These are phyloP conservation scores for Rynchops niger DNA, from an alignment of 2,113 vertebrate genomes.

Conservation along the genomic window DNA sequence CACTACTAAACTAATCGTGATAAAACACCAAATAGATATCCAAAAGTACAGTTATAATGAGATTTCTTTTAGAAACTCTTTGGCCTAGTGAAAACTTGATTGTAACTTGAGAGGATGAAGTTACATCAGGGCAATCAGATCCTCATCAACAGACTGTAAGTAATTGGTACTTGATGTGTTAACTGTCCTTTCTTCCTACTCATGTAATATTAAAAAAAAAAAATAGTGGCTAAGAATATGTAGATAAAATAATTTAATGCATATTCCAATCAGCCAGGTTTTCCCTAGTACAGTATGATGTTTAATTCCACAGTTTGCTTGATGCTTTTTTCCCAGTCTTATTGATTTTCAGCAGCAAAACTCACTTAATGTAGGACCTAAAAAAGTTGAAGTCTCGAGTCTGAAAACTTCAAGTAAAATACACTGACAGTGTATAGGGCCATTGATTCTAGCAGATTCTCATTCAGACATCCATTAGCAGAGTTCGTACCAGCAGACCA, in stretches of 20 bases:
- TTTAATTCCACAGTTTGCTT: neutral
- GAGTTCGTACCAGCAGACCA: neutral
- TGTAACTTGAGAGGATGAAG: neutral
- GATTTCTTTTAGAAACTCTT: neutral
- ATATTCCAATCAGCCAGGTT: neutral
- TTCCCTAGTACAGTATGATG: neutral
- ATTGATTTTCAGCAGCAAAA: neutral
- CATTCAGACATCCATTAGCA: neutral
- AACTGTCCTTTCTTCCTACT: neutral
- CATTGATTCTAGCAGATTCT: neutral
- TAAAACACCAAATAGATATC: neutral
- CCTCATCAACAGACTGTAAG: neutral
- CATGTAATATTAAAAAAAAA: neutral
- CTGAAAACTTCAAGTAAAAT: neutral
- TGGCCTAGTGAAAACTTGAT: neutral
- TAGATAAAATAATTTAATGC: neutral
- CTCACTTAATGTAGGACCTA: neutral
- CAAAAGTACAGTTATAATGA: neutral
- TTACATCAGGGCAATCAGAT: neutral
- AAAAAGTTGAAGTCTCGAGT: neutral
- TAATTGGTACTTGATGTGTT: neutral
- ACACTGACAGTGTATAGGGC: neutral
- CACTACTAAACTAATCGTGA: neutral
- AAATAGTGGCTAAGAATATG: neutral
- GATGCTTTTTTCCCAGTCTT: neutral